Percentiles rank a stretch among this genome's conserved stretches.
Conservation (phyloP, 2,888 invertebrate genomes). For the Biston betularia region DNA sequence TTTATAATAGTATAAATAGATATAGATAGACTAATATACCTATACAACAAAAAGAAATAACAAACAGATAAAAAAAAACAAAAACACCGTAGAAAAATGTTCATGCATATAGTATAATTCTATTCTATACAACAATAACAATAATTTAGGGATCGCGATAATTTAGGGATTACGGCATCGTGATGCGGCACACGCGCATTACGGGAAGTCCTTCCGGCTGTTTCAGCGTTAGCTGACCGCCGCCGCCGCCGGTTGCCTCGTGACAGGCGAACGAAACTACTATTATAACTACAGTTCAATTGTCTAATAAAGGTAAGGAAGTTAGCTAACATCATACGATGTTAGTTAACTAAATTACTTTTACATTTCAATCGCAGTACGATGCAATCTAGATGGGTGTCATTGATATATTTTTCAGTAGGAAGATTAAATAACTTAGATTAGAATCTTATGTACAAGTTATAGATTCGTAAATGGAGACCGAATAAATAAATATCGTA, state of each 20-base stretch:
- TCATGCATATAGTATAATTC: too few relatives aligned
- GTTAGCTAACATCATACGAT: not conserved
- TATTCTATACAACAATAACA: too few relatives aligned
- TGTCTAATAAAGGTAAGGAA: not conserved
- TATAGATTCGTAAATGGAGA: too few relatives aligned
- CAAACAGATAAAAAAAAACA: too few relatives aligned
- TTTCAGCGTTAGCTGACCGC: slow-evolving; percentile 51
- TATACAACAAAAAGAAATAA: too few relatives aligned
- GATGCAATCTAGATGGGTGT: not conserved
- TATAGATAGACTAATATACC: too few relatives aligned
- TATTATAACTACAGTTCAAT: not conserved
- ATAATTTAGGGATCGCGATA: not conserved
- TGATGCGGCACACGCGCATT: slow-evolving; percentile 59
- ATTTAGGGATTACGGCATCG: slow-evolving; percentile 37
- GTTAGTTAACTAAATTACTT: not conserved
- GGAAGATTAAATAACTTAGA: too few relatives aligned
- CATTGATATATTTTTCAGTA: too few relatives aligned
- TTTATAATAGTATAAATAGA: too few relatives aligned
- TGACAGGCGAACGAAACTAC: slow-evolving; percentile 54
- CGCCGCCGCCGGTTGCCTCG: slow-evolving; percentile 62
- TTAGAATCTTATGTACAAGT: too few relatives aligned
- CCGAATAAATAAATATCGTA: too few relatives aligned
- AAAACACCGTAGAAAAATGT: too few relatives aligned
- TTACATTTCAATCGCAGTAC: not conserved
- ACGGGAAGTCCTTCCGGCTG: slow-evolving; percentile 74